phyloP scores from a whole-genome alignment of 2,888 invertebrate species.

The Drosophila aldrichi region DNA sequence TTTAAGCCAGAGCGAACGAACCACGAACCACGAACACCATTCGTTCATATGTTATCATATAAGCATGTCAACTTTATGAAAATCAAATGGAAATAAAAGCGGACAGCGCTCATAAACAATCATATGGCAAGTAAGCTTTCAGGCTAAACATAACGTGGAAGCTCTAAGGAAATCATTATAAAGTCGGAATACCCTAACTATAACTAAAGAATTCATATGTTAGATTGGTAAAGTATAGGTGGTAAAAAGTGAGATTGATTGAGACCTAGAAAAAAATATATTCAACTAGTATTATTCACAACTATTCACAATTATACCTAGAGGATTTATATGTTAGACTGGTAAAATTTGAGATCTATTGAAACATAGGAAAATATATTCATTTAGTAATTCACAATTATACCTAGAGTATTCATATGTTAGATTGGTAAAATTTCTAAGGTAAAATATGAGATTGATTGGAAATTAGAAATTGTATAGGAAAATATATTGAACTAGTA shows the following conservation, averaged over 20 bases:
- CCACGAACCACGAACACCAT: constrained; percentile 2
- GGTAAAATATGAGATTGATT: neutral
- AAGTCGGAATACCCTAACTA: neutral
- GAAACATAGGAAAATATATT: neutral
- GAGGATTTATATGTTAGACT: neutral
- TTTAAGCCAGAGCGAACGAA: constrained; percentile 33
- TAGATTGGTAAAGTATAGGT: neutral
- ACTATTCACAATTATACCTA: too few species aligned
- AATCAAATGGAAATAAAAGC: constrained; percentile 80
- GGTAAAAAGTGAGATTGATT: neutral
- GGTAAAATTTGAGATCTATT: neutral
- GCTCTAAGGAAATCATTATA: neutral
- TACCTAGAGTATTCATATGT: neutral
- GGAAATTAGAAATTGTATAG: too few species aligned
- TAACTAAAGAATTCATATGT: neutral
- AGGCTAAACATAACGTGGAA: constrained; percentile 51
- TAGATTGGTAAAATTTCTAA: neutral
- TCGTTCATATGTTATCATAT: constrained; percentile 52
- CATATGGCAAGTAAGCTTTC: constrained; percentile 65
- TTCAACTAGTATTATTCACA: too few species aligned
- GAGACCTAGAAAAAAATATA: neutral
- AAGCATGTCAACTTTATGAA: constrained; percentile 79
- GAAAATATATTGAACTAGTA: too few species aligned
- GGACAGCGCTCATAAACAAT: constrained; percentile 74
- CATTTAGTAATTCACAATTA: too few species aligned